These are phyloP conservation scores for Vanessa tameamea DNA, from an alignment of 1,140 invertebrate species.

Conservation along the genomic window DNA sequence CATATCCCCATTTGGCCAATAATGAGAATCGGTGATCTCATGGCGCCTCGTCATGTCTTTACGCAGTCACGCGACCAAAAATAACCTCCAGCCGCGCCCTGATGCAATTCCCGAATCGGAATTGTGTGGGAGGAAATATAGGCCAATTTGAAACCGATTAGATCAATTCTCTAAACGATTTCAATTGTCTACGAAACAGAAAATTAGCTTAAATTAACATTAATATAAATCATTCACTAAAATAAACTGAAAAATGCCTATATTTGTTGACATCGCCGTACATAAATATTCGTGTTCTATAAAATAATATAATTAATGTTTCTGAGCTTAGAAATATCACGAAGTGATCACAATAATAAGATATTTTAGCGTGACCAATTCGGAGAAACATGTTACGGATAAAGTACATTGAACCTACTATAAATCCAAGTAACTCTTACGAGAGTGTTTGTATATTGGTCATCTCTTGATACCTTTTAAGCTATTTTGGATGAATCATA, in stretches of 20 bases:
- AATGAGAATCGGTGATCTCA: constrained; percentile 73
- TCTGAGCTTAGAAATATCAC: background rate
- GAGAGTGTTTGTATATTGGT: constrained; percentile 9
- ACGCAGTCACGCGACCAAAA: constrained; percentile 67
- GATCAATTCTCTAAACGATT: constrained; percentile 21
- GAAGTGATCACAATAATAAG: background rate
- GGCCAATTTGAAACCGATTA: constrained; percentile 45
- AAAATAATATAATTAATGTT: background rate
- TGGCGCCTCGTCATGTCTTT: constrained; percentile 62
- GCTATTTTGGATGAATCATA: constrained; percentile 23
- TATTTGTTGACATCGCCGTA: background rate
- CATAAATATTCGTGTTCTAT: background rate
- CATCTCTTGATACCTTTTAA: constrained; percentile 7
- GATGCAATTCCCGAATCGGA: constrained; percentile 59
- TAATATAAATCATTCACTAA: background rate
- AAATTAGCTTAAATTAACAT: background rate
- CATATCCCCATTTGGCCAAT: constrained; percentile 54
- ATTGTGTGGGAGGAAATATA: constrained; percentile 55
- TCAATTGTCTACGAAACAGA: background rate
- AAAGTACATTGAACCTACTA: constrained; percentile 32
- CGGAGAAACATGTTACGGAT: constrained; percentile 29
- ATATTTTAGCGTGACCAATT: constrained; percentile 26
- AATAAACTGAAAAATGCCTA: background rate
- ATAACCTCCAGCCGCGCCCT: constrained; percentile 58
- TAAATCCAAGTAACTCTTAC: constrained; percentile 30